Evolutionary conservation across 2,888 invertebrate genomes (phyloP).

Genomic region (Cantharis flavilabris): DNA sequence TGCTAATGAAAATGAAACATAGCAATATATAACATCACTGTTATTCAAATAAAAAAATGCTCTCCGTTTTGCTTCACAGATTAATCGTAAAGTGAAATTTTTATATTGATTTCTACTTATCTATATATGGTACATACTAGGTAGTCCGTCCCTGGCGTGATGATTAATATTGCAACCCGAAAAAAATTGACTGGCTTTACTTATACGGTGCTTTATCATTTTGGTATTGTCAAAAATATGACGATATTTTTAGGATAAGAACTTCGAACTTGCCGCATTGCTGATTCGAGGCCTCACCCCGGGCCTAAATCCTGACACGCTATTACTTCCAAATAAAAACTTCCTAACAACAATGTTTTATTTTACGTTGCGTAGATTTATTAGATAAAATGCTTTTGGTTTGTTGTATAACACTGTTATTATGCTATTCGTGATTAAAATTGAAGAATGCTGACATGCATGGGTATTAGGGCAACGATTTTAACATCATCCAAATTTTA

Average conservation of each 20-base stretch:
- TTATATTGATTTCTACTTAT: too few species aligned
- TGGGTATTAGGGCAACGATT: background rate
- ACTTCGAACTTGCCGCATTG: background rate
- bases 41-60: too few species aligned
- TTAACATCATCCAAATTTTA: background rate
- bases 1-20: too few species aligned
- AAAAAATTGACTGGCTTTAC: too few species aligned
- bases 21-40: too few species aligned
- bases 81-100: too few species aligned
- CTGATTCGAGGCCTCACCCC: background rate
- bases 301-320: background rate
- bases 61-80: too few species aligned
- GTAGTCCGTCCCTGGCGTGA: too few species aligned
- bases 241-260: background rate
- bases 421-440: background rate
- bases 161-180: too few species aligned
- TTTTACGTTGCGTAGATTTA: background rate
- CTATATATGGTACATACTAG: too few species aligned
- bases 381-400: background rate
- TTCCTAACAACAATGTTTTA: background rate
- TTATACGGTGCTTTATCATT: too few species aligned
- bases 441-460: background rate
- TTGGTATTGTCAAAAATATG: background rate
- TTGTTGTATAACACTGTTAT: background rate
- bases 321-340: background rate